Base-by-base conservation (phyloP, 2,888 invertebrate genomes). In the Papilio elwesi region DNA sequence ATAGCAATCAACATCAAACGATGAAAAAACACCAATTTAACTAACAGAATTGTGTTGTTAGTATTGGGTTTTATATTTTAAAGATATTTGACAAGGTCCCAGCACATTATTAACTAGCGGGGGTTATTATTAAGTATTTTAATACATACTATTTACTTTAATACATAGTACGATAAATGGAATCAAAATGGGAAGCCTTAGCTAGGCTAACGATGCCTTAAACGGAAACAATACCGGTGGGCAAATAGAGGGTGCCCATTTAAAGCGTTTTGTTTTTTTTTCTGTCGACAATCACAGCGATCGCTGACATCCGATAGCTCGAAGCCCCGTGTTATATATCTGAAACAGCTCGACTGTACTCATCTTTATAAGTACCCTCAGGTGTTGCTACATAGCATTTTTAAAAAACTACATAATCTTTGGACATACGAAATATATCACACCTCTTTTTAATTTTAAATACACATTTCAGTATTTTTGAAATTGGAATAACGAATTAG, bases 181-280 rank as follows among this genome's bases (percentile, higher is more conserved):
- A 78, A 75, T 77, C 74, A 78, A 72, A 80, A 82, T 83, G 83
- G 85, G 88, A 85, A 87, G 85, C 85, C 74, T 70, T 75, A 82
- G 82, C 82, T 83, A 83, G 82, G 82, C 78, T 52, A 76, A 66
- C 74, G 78, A 76, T 79, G 75, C 70, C 67, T 74, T 66, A 79
- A 78, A 77, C 69, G 74, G 75, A 78, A 78, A 75, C 70, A 76
- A 76, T 72, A 73, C 73, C 76, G 68, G 73, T 77, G 77, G 62
- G 75, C 75, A 82, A 83, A 83, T 78, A 82, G 76, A 77, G 77
- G 63, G 63, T 77, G 77, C 73, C 76, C 78, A 76, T 78, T 78
- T 74, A 75, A 77, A 68, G 51, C 66, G 64, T 71, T 74, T 74
- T 71, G 73, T 74, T 76, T 79, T 76, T 75, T 74, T 74, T 68